Conservation (phyloP, 2,113 vertebrate genomes). For the Tachysurus vachellii region DNA sequence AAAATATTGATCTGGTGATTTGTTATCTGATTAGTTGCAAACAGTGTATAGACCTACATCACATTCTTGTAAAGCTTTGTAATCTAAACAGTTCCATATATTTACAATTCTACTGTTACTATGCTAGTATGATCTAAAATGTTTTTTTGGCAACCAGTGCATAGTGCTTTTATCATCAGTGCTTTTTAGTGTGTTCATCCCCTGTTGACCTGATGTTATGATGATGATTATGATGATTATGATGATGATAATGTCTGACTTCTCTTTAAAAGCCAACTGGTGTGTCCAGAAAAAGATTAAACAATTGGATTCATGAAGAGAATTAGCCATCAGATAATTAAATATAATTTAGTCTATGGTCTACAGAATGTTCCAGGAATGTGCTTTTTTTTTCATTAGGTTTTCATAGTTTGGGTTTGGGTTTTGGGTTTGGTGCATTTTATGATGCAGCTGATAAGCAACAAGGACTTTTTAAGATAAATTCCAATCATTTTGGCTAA, state of each 20-base stretch:
- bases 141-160: not conserved
- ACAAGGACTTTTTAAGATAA: not conserved
- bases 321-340: not conserved
- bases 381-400: no score
- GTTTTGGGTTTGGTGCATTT: not conserved
- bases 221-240: not conserved
- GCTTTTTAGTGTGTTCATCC: not conserved
- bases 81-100: not conserved
- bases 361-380: not conserved
- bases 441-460: not conserved
- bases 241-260: not conserved
- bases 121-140: not conserved
- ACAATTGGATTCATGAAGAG: not conserved
- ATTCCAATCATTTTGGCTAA: not conserved
- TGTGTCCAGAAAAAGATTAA: not conserved
- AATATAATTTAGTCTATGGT: no score
- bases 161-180: not conserved
- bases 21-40: slow-evolving; percentile 1
- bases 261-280: not conserved
- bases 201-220: not conserved
- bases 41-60: not conserved
- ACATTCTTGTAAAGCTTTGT: not conserved
- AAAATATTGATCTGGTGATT: not conserved
- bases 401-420: not conserved
- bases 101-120: not conserved